Evolutionary conservation across 2,888 invertebrate species (phyloP).

Genomic region (Stenotaenia linearis): DNA sequence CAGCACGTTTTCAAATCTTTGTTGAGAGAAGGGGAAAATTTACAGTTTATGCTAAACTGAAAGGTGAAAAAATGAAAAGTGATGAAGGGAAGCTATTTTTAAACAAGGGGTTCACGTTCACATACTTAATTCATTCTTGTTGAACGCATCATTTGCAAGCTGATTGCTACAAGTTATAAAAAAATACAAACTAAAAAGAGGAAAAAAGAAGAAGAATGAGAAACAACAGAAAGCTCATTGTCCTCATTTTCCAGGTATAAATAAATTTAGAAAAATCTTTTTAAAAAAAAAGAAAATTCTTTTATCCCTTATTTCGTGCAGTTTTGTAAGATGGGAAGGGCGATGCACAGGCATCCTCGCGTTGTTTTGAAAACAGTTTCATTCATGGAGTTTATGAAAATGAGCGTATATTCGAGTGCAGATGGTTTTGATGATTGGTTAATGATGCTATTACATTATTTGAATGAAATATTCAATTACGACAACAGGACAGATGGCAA

Average conservation of each 20-base stretch:
- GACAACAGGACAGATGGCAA: conserved; percentile 23
- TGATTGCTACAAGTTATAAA: not conserved
- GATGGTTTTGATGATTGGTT: conserved; percentile 21
- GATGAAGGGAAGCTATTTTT: conserved; percentile 14
- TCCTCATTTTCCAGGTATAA: not conserved
- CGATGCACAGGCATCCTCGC: too few relatives aligned
- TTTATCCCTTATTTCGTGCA: not conserved
- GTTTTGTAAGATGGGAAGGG: not conserved
- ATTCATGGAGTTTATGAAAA: not conserved
- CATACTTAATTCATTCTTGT: conserved; percentile 20
- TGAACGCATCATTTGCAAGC: not conserved
- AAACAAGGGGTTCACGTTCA: not conserved
- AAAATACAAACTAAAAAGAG: not conserved
- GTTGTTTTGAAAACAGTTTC: not conserved
- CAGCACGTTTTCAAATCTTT: not conserved
- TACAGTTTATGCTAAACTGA: not conserved
- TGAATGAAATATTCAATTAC: conserved; percentile 13
- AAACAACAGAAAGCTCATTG: not conserved
- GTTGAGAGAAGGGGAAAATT: not conserved
- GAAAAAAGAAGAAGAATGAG: not conserved
- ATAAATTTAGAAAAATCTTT: not conserved
- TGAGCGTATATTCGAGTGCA: not conserved
- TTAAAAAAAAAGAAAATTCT: too few relatives aligned
- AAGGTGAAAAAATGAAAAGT: conserved; percentile 6
- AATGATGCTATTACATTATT: conserved; percentile 4